Percentiles rank a stretch among this genome's conserved stretches.
These are phyloP conservation scores for Atta colombica DNA, from an alignment of 1,140 invertebrate genomes.

Conservation along the genomic window DNA sequence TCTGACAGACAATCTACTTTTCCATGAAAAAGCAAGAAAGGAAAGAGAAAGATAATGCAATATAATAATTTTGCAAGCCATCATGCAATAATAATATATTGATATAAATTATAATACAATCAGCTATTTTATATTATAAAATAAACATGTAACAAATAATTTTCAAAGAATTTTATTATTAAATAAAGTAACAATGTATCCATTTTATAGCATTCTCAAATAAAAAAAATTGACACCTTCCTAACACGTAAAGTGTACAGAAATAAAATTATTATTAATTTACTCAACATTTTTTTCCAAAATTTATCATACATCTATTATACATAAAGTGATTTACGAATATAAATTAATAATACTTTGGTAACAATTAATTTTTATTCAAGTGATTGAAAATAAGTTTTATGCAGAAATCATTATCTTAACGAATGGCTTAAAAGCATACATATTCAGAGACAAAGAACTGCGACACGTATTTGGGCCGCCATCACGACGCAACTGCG, in stretches of 20 bases:
- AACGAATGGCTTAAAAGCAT: neutral
- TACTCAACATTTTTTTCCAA: neutral
- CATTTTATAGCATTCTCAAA: neutral
- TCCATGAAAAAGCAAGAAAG: neutral
- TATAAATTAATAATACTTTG: neutral
- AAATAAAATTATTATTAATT: neutral
- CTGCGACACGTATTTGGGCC: conserved; percentile 2
- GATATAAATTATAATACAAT: neutral
- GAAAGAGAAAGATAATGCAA: neutral
- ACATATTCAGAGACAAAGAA: conserved; percentile 22
- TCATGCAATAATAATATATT: neutral
- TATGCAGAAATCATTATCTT: neutral
- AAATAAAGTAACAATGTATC: neutral
- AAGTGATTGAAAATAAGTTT: neutral
- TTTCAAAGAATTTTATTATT: neutral
- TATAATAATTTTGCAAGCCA: neutral
- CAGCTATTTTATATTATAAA: neutral
- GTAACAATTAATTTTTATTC: neutral
- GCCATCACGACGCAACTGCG: conserved; percentile 52
- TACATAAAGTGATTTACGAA: neutral
- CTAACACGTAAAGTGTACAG: neutral
- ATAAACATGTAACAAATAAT: neutral
- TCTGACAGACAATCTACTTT: conserved; percentile 35
- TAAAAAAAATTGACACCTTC: neutral
- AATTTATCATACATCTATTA: neutral